A percentile compares a stretch with the other conserved stretches of the same genome.
phyloP scores from a whole-genome alignment of 2,113 vertebrate species.

The Stegostoma tigrinum region DNA sequence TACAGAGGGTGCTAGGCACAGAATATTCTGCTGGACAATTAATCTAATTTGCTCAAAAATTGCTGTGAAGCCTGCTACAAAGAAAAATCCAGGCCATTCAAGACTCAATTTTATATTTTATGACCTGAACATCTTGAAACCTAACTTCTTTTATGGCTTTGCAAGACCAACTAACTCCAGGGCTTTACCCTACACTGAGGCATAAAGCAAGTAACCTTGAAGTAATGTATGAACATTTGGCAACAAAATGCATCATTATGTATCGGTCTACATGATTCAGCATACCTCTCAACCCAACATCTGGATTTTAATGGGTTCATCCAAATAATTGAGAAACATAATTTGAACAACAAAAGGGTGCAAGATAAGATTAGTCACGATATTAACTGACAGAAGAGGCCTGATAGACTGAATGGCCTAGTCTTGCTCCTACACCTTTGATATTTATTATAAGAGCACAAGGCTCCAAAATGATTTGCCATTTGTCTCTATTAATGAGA shows the following conservation, averaged over 20 bases:
- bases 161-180: neutral
- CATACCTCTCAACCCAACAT: neutral
- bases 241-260: neutral
- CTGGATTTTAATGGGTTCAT: neutral
- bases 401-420: too few species aligned
- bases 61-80: too few species aligned
- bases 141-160: neutral
- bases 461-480: neutral
- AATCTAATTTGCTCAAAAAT: too few species aligned
- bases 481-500: neutral
- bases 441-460: too few species aligned
- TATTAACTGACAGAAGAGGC: too few species aligned
- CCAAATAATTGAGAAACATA: neutral
- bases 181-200: neutral
- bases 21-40: too few species aligned
- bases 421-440: too few species aligned
- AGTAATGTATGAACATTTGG: neutral
- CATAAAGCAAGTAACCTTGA: neutral
- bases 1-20: too few species aligned
- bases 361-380: too few species aligned
- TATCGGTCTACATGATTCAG: neutral
- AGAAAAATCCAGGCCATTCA: neutral
- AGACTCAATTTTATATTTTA: neutral
- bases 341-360: too few species aligned
- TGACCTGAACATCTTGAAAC: neutral